These are phyloP conservation scores for Epizoanthus fatuus DNA, from an alignment of 92 coral and sea anemone genomes.

Conservation along the genomic window DNA sequence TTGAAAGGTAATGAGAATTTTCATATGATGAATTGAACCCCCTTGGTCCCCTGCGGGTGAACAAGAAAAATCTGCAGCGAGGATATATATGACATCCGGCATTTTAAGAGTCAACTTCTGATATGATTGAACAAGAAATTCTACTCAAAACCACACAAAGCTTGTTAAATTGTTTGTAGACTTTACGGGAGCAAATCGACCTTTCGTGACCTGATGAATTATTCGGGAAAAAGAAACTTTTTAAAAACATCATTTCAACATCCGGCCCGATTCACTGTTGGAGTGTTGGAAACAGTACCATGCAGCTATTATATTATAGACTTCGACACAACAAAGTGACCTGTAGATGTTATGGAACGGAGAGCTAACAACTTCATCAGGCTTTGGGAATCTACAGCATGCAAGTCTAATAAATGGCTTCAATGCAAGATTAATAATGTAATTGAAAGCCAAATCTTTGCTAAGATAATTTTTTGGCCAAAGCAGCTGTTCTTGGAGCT, in stretches of 20 bases:
- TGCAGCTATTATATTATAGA: no score
- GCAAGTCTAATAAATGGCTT: neutral
- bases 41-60: neutral
- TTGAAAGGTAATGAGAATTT: no score
- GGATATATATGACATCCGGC: no score
- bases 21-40: no score
- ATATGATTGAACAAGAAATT: neutral
- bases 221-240: neutral
- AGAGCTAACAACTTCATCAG: neutral
- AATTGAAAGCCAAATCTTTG: neutral
- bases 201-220: slow-evolving; percentile 3
- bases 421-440: neutral
- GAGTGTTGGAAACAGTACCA: neutral
- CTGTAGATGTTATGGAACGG: neutral
- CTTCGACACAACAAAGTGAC: neutral
- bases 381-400: neutral
- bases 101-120: neutral
- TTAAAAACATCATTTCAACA: neutral
- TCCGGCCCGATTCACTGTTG: neutral
- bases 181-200: neutral
- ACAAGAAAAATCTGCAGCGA: no score
- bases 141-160: slow-evolving; percentile 9
- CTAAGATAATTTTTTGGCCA: neutral
- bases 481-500: slow-evolving; percentile 2
- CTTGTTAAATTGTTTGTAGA: neutral